Percentiles rank a stretch among this genome's conserved stretches.
These are phyloP conservation scores for Rhynchotus rufescens DNA, from an alignment of 2,797 vertebrate species.

Conservation along the genomic window DNA sequence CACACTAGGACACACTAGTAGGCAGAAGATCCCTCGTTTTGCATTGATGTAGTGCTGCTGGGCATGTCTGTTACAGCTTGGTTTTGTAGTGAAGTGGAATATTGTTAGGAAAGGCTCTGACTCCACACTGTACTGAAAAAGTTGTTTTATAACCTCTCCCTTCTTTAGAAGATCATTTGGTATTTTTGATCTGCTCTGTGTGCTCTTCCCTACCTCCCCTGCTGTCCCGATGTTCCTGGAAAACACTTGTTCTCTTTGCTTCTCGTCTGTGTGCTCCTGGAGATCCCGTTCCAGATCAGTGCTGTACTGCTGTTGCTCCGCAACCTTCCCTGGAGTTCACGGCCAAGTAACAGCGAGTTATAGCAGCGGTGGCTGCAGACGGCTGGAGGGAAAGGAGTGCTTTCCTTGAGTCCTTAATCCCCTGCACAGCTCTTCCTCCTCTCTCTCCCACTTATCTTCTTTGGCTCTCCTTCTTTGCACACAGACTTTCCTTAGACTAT, in stretches of 20 bases:
- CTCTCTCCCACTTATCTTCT: not conserved
- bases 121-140: not conserved
- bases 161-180: not conserved
- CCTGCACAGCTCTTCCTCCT: not conserved
- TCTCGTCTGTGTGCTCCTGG: not conserved
- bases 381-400: not conserved
- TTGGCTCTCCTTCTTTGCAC: not conserved
- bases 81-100: not conserved
- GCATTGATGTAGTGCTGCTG: not conserved
- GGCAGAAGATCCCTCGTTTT: not conserved
- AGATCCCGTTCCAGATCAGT: not conserved
- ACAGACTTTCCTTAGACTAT: not conserved
- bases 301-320: not conserved
- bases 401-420: not conserved
- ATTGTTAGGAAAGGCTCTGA: not conserved
- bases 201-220: not conserved
- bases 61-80: not conserved
- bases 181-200: not conserved
- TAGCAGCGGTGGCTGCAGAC: not conserved
- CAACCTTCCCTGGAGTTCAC: not conserved
- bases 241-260: not conserved
- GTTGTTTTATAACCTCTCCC: not conserved
- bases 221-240: not conserved
- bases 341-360: too few species aligned
- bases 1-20: not conserved